These are phyloP conservation scores for Pectinophora gossypiella DNA, from an alignment of 1,140 invertebrate species.

Conservation along the genomic window DNA sequence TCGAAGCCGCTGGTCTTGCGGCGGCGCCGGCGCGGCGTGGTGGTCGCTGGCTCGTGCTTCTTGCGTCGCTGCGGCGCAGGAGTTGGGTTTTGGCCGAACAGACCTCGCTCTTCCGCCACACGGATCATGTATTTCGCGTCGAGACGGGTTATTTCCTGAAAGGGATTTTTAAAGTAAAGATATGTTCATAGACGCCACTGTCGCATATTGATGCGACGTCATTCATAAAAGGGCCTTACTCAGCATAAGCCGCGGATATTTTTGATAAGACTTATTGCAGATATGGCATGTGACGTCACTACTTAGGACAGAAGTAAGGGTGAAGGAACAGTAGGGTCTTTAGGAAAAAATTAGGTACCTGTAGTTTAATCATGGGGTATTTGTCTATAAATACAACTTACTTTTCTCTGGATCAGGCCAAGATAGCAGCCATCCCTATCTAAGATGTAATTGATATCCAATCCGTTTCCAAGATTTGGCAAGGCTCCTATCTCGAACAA, in stretches of 20 bases:
- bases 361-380: too few species aligned
- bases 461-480: slow-evolving; percentile 73
- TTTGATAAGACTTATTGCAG: too few species aligned
- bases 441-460: slow-evolving; percentile 64
- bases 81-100: slow-evolving; percentile 76
- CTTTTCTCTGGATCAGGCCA: slow-evolving; percentile 82
- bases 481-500: slow-evolving; percentile 79
- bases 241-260: too few species aligned
- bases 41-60: slow-evolving; percentile 15
- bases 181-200: too few species aligned
- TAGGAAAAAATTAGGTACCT: too few species aligned
- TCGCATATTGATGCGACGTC: too few species aligned
- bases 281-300: too few species aligned
- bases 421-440: slow-evolving; percentile 82
- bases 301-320: too few species aligned
- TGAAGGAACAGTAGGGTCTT: too few species aligned
- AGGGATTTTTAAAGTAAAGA: too few species aligned
- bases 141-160: slow-evolving; percentile 80
- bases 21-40: slow-evolving; percentile 10
- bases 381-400: slow-evolving; percentile 17
- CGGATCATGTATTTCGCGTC: slow-evolving; percentile 88
- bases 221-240: too few species aligned
- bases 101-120: slow-evolving; percentile 83
- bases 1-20: slow-evolving; percentile 19
- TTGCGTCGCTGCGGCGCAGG: slow-evolving; percentile 15